These are phyloP conservation scores for Tholera decimalis DNA, from an alignment of 2,888 invertebrate genomes.

Conservation along the genomic window DNA sequence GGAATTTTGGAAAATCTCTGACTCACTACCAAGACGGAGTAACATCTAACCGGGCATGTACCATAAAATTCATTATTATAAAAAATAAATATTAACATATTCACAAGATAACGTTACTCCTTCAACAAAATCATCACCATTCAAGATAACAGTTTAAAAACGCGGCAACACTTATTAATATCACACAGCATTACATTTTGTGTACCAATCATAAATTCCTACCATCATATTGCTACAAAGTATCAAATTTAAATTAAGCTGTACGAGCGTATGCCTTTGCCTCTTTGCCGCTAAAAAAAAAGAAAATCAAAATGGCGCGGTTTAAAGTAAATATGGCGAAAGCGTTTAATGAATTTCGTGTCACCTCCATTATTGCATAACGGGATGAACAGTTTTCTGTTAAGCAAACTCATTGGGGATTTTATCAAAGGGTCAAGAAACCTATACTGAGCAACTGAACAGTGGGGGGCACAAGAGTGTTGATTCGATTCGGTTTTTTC, in stretches of 20 bases:
- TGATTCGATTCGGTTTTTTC: conserved; percentile 64
- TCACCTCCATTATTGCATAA: conserved; percentile 76
- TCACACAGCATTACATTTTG: conserved; percentile 50
- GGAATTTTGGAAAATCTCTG: conserved; percentile 17
- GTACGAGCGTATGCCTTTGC: conserved; percentile 68
- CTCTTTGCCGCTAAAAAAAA: conserved; percentile 56
- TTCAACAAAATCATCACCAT: conserved; percentile 53
- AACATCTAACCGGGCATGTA: conserved; percentile 34
- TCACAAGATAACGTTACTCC: conserved; percentile 41
- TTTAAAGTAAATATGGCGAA: conserved; percentile 64
- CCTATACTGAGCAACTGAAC: conserved; percentile 56
- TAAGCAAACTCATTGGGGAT: conserved; percentile 61
- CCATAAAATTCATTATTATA: conserved; percentile 28
- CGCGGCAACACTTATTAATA: conserved; percentile 39
- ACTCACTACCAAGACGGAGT: conserved; percentile 31
- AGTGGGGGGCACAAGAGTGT: conserved; percentile 62
- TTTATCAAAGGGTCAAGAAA: conserved; percentile 65
- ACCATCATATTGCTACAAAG: conserved; percentile 69
- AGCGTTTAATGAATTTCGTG: conserved; percentile 75
- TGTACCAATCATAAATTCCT: conserved; percentile 66
- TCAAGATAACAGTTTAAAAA: conserved; percentile 57
- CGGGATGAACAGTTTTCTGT: conserved; percentile 72
- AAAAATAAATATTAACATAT: conserved; percentile 48
- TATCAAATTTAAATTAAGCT: conserved; percentile 79
- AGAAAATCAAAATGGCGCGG: conserved; percentile 55